Conservation (phyloP, 64 coral and sea anemone species). For the Stylophora pistillata region DNA sequence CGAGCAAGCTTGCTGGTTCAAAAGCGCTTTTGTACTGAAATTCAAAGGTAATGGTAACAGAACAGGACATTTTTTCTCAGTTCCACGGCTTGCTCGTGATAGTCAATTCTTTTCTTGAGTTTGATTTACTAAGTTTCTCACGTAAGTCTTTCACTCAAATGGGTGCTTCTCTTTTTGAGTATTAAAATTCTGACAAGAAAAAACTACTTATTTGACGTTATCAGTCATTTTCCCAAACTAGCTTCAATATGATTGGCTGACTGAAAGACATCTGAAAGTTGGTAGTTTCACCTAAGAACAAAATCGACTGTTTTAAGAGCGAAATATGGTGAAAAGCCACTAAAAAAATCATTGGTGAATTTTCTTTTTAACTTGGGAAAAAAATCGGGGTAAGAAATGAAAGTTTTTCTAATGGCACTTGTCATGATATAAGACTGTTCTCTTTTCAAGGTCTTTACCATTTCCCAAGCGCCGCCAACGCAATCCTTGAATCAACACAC, state of each 20-base stretch:
- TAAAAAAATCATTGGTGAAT: not conserved
- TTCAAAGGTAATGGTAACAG: not conserved
- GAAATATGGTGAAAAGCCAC: not conserved
- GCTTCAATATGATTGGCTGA: constrained; percentile 15
- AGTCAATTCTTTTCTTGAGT: not conserved
- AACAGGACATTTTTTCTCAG: not conserved
- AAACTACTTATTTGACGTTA: constrained; percentile 9
- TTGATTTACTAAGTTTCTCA: not conserved
- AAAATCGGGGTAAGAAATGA: not conserved
- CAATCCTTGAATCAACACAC: not conserved
- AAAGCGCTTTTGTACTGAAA: not conserved
- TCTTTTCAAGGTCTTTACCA: not conserved
- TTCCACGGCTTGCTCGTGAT: not conserved
- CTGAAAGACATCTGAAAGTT: not conserved
- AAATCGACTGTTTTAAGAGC: not conserved
- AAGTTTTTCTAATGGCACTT: not conserved
- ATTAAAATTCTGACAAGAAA: not conserved
- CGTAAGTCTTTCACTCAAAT: too few relatives aligned
- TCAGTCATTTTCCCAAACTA: not conserved
- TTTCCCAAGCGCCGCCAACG: not conserved
- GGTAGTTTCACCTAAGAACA: not conserved
- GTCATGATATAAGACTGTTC: not conserved
- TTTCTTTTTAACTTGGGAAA: not conserved
- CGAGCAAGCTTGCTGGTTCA: not conserved
- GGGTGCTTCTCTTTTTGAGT: not conserved